Evolutionary conservation across 2,113 vertebrate genomes (phyloP).

Genomic region (Hippoglossus stenolepis): DNA sequence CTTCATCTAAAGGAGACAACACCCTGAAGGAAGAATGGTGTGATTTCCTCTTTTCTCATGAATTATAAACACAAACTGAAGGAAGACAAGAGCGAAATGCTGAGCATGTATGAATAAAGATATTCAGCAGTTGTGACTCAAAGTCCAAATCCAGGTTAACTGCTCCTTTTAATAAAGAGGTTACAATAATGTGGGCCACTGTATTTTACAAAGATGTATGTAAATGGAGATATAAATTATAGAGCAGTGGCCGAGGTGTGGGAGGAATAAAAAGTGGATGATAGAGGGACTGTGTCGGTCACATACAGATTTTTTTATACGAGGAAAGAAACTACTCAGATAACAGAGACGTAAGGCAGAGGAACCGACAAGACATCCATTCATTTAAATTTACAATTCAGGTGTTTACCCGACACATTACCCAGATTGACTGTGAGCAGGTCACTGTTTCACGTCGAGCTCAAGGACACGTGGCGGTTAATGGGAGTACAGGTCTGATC

Average conservation of each 20-base stretch:
- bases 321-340: conserved; percentile 33
- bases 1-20: conserved; percentile 49
- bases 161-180: conserved; percentile 49
- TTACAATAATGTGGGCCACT: conserved; percentile 31
- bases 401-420: conserved; percentile 19
- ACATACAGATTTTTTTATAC: conserved; percentile 22
- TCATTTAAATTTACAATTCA: conserved; percentile 43
- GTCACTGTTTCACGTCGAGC: conserved; percentile 20
- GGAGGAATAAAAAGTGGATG: conserved; percentile 58
- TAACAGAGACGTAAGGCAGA: conserved; percentile 4
- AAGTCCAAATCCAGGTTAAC: conserved; percentile 33
- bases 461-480: conserved; percentile 45
- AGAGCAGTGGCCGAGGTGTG: conserved; percentile 57
- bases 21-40: conserved; percentile 11
- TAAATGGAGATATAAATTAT: conserved; percentile 71
- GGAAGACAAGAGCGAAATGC: conserved; percentile 28
- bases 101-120: conserved; percentile 41
- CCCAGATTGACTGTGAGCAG: conserved; percentile 31
- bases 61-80: conserved; percentile 55
- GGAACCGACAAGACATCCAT: conserved; percentile 24
- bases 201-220: conserved; percentile 62
- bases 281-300: conserved; percentile 41
- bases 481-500: background rate
- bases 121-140: conserved; percentile 33
- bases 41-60: conserved; percentile 44